Evolutionary conservation across 1,140 invertebrate species (phyloP), one percentile per base, ranked within the genome.

Genomic region (Armadillidium nasatum): DNA sequence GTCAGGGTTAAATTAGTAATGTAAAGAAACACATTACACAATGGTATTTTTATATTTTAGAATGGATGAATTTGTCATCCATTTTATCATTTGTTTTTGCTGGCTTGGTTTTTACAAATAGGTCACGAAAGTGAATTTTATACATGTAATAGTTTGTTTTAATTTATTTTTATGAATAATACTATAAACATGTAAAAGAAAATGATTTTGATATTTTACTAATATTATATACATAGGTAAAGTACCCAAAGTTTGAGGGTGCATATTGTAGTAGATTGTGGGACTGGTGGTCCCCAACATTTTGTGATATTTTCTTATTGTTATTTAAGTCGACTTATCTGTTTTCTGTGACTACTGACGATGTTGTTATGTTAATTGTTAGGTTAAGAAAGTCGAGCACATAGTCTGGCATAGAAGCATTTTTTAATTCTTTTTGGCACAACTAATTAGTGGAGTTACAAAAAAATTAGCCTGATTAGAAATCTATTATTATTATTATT

Each of bases 221-320:
- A 78, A 78, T 75, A 71, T 70, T 78, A 78, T 75, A 74, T 33
- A 33, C 33, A 73, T 78, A 78, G 74, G 69, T 72, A 75, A 74
- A 68, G 71, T 70, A 54, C 73, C 19, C 69, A 60, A 60, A 15
- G 68, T 60, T 54, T 70, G 44, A 70, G 68, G 11, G 19, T 67
- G 43, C 13, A 71, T 75, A 75, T 71, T 68, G 77, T 78, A 78
- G 77, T 78, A 78, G 74, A 75, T 73, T 78, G 66, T 73, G 77
- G 77, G 77, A 72, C 33, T 69, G 66, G 70, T 74, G 74, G 44
- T 78, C 79, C 79, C 77, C 68, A 78, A 80, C 76, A 80, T 80
- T 80, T 80, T 80, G 79, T 80, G 79, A 80, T 80, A 80, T 80
- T 80, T 80, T 80, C 79, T 80, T 80, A 80, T 80, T 78, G 79